Percentiles rank a stretch among this genome's conserved stretches.
Conservation (phyloP, 1,140 invertebrate genomes). For the Nomia melanderi region DNA sequence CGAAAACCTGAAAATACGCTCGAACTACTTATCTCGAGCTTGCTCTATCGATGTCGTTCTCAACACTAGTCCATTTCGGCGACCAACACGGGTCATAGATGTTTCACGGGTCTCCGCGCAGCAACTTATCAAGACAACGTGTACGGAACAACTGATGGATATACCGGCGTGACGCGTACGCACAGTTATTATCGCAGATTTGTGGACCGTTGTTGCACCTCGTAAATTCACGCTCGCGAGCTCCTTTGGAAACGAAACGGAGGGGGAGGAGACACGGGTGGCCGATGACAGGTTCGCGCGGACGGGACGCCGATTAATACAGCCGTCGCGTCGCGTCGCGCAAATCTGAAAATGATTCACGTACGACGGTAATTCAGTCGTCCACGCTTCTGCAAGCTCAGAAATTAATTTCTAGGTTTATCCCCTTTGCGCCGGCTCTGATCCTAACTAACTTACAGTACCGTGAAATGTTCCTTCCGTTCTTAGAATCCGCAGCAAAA, state of each 20-base stretch:
- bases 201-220: conserved; percentile 23
- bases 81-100: background rate
- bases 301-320: conserved; percentile 31
- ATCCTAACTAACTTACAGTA: background rate
- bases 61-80: too few species aligned
- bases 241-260: conserved; percentile 5
- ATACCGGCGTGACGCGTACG: conserved; percentile 7
- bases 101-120: background rate
- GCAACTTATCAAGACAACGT: conserved; percentile 8
- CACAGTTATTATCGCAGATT: conserved; percentile 39
- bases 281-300: background rate
- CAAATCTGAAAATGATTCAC: conserved; percentile 37
- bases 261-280: background rate
- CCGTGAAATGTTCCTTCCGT: conserved; percentile 4
- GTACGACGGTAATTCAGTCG: conserved; percentile 9
- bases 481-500: conserved; percentile 4
- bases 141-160: conserved; percentile 20
- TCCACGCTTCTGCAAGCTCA: conserved; percentile 1
- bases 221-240: conserved; percentile 22
- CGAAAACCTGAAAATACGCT: too few species aligned
- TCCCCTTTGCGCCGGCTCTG: background rate
- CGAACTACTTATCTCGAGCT: too few species aligned
- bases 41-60: too few species aligned
- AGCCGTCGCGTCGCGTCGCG: conserved; percentile 1
- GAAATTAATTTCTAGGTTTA: background rate